Base-by-base conservation (phyloP, 2,113 vertebrate species). In the Callospermophilus lateralis region DNA sequence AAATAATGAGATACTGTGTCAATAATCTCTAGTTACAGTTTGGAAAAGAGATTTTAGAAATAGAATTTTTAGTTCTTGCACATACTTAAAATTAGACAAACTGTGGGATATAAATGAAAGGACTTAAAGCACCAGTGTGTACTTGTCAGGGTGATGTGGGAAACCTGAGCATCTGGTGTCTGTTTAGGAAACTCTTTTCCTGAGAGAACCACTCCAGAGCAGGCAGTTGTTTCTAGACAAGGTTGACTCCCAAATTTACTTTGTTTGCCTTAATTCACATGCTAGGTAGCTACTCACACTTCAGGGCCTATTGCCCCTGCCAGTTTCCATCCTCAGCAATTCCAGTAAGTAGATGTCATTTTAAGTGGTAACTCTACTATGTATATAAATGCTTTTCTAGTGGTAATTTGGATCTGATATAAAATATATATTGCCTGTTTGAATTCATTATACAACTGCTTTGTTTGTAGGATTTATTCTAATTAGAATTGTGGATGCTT, bases 271-370 rank as follows among this genome's bases (percentile, higher is more conserved):
- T 98, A 97, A 94, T 98, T 0, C 7, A 97, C 77, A 97, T 1
- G 8, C 45, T 9, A 45, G 45, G 45, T 9, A 45, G 45, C 45
- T 45, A 45, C 45, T 45, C 45, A 98, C 15, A 98, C 98, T 45
- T 98, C 98, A 53, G 97, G 93, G 34, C 96, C 97, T n/a, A 70
- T 96, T 30, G 55, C 85, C 65, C 72, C 90, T 70, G 79, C 45
- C 77, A 93, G 61, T 88, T 94, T 80, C 0, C n/a, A 45, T 4
- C 97, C 98, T 45, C 81, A 58, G 32, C 94, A 86, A 6, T 98
- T 98, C 89, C 11, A 95, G 99, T 99, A 98, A 98, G 98, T 88
- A 86, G 45, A 45, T 45, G 45, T 45, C 45, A 55, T 17, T 55
- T 55, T 55, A 55, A 55, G 4, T 55, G 53, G 53, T 55, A 55